These are phyloP conservation scores for Tipula helvola DNA, from an alignment of 2,888 invertebrate species.

Conservation along the genomic window DNA sequence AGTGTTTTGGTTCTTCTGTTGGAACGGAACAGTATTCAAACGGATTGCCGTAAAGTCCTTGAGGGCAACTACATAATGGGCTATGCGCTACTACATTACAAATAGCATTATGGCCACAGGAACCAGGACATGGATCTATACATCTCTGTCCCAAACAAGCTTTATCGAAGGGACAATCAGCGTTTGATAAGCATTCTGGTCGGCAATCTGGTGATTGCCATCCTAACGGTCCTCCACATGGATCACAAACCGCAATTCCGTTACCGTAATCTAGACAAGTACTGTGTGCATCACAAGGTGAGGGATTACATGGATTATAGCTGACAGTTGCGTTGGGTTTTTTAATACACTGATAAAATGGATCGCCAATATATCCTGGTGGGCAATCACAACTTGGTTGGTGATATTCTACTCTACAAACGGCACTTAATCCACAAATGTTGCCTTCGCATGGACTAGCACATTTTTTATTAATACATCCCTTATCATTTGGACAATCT, in stretches of 20 bases:
- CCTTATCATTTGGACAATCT: constrained; percentile 60
- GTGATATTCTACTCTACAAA: constrained; percentile 68
- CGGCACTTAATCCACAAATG: constrained; percentile 68
- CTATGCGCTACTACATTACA: constrained; percentile 59
- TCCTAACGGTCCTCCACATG: constrained; percentile 56
- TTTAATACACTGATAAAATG: constrained; percentile 58
- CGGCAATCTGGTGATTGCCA: constrained; percentile 60
- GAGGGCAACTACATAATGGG: constrained; percentile 58
- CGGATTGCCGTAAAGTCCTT: constrained; percentile 59
- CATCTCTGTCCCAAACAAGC: constrained; percentile 66
- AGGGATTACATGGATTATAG: constrained; percentile 61
- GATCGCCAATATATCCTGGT: constrained; percentile 67
- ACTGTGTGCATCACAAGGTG: constrained; percentile 58
- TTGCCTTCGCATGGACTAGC: constrained; percentile 58
- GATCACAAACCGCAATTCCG: constrained; percentile 66
- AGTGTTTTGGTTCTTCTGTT: constrained; percentile 31
- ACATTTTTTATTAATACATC: constrained; percentile 65
- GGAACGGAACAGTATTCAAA: constrained; percentile 59
- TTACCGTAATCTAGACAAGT: constrained; percentile 58
- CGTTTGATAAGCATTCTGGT: constrained; percentile 70
- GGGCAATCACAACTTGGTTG: constrained; percentile 71
- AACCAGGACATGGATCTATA: constrained; percentile 65
- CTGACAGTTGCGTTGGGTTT: constrained; percentile 44
- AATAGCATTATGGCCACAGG: constrained; percentile 61
- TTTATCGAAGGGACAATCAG: constrained; percentile 65